Conservation (phyloP, 2,888 invertebrate species). For the Stratiomys singularior region DNA sequence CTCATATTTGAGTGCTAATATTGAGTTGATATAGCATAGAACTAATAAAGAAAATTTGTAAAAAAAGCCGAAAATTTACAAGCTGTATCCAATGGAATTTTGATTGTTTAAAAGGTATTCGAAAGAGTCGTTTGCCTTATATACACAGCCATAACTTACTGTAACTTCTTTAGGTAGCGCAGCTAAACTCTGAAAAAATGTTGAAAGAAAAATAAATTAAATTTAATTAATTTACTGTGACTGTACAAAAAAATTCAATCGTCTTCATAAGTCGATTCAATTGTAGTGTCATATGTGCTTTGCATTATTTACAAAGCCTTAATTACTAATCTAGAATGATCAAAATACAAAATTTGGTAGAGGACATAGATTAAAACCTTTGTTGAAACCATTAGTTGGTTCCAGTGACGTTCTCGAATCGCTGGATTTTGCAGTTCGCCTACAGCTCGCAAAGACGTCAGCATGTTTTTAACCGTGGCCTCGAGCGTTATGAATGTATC, state of each 20-base stretch:
- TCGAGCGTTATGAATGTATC: conserved; percentile 90
- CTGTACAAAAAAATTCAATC: conserved; percentile 56
- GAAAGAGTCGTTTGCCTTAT: not conserved
- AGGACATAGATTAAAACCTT: conserved; percentile 73
- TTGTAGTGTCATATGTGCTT: conserved; percentile 10
- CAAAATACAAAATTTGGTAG: not conserved
- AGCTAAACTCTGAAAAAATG: conserved; percentile 79
- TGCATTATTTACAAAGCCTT: conserved; percentile 49
- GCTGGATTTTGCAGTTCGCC: conserved; percentile 96
- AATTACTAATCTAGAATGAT: not conserved
- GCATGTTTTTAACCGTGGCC: conserved; percentile 94
- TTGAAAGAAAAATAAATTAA: conserved; percentile 42
- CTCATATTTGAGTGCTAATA: no score
- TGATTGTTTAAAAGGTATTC: not conserved
- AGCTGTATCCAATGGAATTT: not conserved
- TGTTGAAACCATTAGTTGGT: conserved; percentile 94
- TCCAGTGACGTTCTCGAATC: conserved; percentile 96
- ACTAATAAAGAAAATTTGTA: no score
- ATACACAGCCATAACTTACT: conserved; percentile 69
- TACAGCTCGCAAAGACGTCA: conserved; percentile 93
- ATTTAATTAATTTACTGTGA: conserved; percentile 51
- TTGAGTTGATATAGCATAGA: no score
- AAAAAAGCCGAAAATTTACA: no score
- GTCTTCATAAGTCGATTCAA: conserved; percentile 27
- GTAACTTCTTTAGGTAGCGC: conserved; percentile 82